Base-by-base conservation (phyloP, 2,113 vertebrate genomes). In the Elaphurus davidianus region DNA sequence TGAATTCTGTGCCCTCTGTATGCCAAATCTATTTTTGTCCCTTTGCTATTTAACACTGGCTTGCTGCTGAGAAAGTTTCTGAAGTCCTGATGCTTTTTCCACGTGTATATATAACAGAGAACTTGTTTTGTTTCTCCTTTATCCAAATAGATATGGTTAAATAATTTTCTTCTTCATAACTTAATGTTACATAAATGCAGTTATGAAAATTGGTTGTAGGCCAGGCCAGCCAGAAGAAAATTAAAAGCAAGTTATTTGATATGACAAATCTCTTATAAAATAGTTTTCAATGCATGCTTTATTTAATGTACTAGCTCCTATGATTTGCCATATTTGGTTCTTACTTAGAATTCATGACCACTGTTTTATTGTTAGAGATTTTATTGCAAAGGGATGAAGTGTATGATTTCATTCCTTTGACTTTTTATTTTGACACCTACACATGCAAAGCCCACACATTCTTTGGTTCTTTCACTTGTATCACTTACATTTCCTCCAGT, bases 31-130 rank as follows among this genome's bases (percentile, higher is more conserved):
- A 57, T 92, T 96, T 97, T 92, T 40, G 54, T 64, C 15, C 28
- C 33, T 84, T 23, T 86, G 43, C 28, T 97, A 83, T 95, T 97
- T 95, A 96, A 79, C 64, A 89, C 36, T 88, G 30, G 55, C 21
- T 90, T 91, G 36, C 90, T 78, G 27, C 47, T 96, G 55, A 94
- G 76, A 94, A 95, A 86, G 16, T 43, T 78, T 96, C 88, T 96
- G 64, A 92, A 96, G 33, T 93, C 33, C 97, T 12, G 17, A 84
- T 90, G 25, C 3, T 93, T 93, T 79, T 92, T 88, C 47, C 10
- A 59, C 90, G 57, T 90, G 57, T 57, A 55, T 85, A 45, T 40
- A 95, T 59, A 97, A 71, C 87, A 93, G 7, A 95, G 3, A 87
- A 87, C 10, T 55, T 78, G 33, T 90, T 95, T 90, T 81, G 14